Evolutionary conservation across 2,888 invertebrate genomes (phyloP).

Genomic region (Lacanobia wlatinum): DNA sequence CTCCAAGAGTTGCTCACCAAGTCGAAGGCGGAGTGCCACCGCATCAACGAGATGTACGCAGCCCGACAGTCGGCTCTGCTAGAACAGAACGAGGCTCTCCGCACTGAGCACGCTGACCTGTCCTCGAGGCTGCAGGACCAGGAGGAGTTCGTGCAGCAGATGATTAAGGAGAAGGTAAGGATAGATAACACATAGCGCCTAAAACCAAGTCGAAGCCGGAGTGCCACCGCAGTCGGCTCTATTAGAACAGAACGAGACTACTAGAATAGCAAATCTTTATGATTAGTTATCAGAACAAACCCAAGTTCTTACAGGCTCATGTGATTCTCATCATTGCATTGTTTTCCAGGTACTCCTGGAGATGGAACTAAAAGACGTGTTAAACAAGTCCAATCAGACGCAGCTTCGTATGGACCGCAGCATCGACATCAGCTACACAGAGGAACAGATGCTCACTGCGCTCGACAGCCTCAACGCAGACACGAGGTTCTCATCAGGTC

Average conservation of each 20-base stretch:
- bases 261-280: too few species aligned
- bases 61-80: constrained; percentile 80
- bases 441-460: constrained; percentile 85
- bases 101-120: constrained; percentile 78
- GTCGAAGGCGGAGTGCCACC: constrained; percentile 86
- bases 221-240: too few species aligned
- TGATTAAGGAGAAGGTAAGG: constrained; percentile 81
- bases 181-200: too few species aligned
- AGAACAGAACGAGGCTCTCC: constrained; percentile 81
- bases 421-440: constrained; percentile 86
- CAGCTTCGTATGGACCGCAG: constrained; percentile 81
- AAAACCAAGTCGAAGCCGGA: too few species aligned
- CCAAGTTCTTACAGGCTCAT: too few species aligned
- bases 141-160: constrained; percentile 81
- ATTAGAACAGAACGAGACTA: too few species aligned
- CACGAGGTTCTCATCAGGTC: constrained; percentile 81
- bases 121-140: constrained; percentile 78
- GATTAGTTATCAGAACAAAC: too few species aligned
- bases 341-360: constrained; percentile 79
- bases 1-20: constrained; percentile 82
- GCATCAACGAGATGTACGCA: constrained; percentile 88
- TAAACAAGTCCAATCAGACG: constrained; percentile 84
- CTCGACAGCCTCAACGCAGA: constrained; percentile 84
- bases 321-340: not conserved
- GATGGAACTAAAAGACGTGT: constrained; percentile 84